phyloP scores from a whole-genome alignment of 1,140 invertebrate species.

The Polypedilum pembai region DNA sequence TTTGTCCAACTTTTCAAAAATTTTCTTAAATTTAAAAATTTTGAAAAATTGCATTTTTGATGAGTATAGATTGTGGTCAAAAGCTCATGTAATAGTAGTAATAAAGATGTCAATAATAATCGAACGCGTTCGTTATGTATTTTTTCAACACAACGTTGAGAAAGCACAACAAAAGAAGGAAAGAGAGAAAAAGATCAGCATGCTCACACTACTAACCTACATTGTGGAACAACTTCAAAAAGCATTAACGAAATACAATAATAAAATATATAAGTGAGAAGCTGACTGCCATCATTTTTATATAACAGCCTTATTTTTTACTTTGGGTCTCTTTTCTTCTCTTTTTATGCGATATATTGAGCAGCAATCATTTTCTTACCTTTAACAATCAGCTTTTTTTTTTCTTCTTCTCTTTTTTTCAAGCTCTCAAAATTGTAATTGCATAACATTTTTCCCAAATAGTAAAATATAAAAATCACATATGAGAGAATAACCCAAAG shows the following conservation, averaged over 20 bases:
- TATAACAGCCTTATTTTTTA: neutral
- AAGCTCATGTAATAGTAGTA: no score
- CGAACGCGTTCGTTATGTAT: no score
- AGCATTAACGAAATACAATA: neutral
- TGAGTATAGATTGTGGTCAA: no score
- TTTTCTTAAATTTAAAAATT: no score
- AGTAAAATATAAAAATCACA: neutral
- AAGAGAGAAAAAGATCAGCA: no score
- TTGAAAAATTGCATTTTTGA: no score
- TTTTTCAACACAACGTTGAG: no score
- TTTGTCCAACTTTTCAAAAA: no score
- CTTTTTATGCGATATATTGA: neutral
- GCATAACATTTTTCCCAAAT: neutral
- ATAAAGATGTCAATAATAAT: no score
- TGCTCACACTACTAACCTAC: neutral
- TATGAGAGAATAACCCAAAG: neutral
- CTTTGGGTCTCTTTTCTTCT: neutral
- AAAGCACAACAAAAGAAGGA: no score
- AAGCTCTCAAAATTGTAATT: neutral
- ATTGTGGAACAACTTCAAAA: neutral
- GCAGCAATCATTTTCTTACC: neutral
- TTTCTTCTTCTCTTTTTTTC: neutral
- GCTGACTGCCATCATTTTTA: neutral
- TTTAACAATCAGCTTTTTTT: neutral
- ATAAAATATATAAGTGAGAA: neutral